Conservation (phyloP, 2,888 invertebrate genomes). For the Axea sp. region DNA sequence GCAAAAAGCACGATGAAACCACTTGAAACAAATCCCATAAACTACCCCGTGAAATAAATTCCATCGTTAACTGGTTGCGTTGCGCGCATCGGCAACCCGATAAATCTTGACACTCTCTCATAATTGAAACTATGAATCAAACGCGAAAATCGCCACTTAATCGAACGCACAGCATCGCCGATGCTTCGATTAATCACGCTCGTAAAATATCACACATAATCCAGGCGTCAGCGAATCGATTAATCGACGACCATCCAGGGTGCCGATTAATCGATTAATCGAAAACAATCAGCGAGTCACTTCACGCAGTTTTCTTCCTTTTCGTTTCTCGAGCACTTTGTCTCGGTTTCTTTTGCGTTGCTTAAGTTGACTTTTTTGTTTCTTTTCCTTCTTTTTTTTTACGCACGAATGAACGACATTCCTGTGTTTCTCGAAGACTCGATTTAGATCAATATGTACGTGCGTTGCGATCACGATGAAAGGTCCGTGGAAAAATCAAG, state of each 20-base stretch:
- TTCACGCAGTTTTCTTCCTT: neutral
- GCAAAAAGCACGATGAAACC: neutral
- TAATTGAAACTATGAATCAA: constrained; percentile 48
- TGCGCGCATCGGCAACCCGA: constrained; percentile 1
- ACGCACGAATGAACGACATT: constrained; percentile 48
- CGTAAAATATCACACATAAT: constrained; percentile 36
- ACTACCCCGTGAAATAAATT: constrained; percentile 17
- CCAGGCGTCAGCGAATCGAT: constrained; percentile 41
- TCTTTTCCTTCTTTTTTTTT: constrained; percentile 3
- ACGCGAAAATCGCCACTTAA: constrained; percentile 41
- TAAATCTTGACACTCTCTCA: constrained; percentile 41
- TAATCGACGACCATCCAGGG: constrained; percentile 27
- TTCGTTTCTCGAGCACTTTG: neutral
- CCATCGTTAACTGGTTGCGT: constrained; percentile 5
- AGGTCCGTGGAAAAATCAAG: constrained; percentile 59
- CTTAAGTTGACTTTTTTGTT: too few relatives aligned
- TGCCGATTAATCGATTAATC: constrained; percentile 51
- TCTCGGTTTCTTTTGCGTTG: constrained; percentile 5
- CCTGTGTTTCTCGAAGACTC: constrained; percentile 40
- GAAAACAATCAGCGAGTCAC: constrained; percentile 48
- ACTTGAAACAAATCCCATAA: constrained; percentile 9
- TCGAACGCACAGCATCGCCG: constrained; percentile 36
- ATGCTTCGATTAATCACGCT: constrained; percentile 33
- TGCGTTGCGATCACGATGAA: constrained; percentile 59
- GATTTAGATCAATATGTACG: constrained; percentile 60